Evolutionary conservation across 2,888 invertebrate genomes (phyloP), one percentile per base, ranked within the genome.

Genomic region (Latheticus oryzae): DNA sequence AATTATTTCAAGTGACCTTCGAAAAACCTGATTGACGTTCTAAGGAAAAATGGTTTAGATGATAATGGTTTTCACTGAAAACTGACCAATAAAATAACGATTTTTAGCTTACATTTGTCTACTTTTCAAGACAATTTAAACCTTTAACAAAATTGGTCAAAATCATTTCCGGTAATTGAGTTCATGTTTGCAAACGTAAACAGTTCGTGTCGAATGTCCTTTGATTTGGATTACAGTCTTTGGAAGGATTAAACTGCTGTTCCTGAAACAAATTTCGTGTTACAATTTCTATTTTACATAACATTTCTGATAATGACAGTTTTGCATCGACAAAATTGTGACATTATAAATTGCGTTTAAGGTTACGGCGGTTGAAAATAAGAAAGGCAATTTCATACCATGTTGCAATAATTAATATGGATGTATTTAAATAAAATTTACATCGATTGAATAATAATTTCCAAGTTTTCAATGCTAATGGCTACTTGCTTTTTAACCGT

Each of bases 381-480:
- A 23, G 23, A 40, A 40, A 40, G 7, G 23, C 24, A n/a, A 3
- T 42, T 32, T 32, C 12, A 28, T 28, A 47, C 23, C 16, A 21
- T 30, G 16, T 45, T 32, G 30, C 48, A 50, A 38, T 21, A 15
- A 35, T 33, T 33, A 33, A 48, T 48, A 35, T 28, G 26, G 12
- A 13, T 5, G 38, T 17, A 28, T 50, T 50, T 38, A 50, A 38
- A 38, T 50, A 28, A 48, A 48, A 48, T 48, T 48, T 35, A 30
- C 48, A 48, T 48, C 48, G 35, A 35, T 35, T 48, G 48, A 48
- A 48, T 48, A 48, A 48, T 48, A 17, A n/a, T n/a, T n/a, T 37
- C 21, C 48, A 48, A 35, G 35, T 48, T 30, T 45, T 45, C 45
- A 45, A 45, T 45, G 45, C 45, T 45, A 45, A 45, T 28, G 11